Conservation (phyloP, 2,797 vertebrate genomes). For the Pantherophis alleghaniensis region DNA sequence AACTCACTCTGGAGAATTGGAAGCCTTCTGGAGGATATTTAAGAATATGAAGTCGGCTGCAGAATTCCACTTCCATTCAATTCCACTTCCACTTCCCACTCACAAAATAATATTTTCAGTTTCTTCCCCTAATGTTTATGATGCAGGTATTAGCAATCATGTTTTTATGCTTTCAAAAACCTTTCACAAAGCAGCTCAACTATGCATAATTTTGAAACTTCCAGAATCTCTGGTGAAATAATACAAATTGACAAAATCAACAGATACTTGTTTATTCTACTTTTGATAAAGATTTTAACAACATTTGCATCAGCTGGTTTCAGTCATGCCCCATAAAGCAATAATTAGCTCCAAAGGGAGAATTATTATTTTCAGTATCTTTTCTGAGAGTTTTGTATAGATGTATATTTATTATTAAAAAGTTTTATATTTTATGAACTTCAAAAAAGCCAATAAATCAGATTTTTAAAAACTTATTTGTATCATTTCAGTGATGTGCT, state of each 20-base stretch:
- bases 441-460: neutral
- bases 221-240: neutral
- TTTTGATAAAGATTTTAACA: neutral
- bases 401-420: neutral
- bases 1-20: neutral
- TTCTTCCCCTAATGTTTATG: neutral
- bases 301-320: neutral
- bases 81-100: neutral
- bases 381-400: neutral
- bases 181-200: neutral
- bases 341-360: neutral
- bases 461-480: neutral
- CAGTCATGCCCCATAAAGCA: neutral
- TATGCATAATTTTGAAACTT: neutral
- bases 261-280: neutral
- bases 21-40: neutral
- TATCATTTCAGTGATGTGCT: conserved; percentile 4
- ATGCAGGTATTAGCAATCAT: neutral
- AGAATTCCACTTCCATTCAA: neutral
- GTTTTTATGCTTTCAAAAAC: neutral
- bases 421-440: neutral
- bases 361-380: neutral
- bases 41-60: neutral
- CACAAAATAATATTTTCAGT: neutral
- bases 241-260: neutral